Percentiles rank a stretch among this genome's conserved stretches.
Evolutionary conservation across 53 echinoderm and acorn worm genomes (phyloP).

Genomic region (Holothuria scabra): DNA sequence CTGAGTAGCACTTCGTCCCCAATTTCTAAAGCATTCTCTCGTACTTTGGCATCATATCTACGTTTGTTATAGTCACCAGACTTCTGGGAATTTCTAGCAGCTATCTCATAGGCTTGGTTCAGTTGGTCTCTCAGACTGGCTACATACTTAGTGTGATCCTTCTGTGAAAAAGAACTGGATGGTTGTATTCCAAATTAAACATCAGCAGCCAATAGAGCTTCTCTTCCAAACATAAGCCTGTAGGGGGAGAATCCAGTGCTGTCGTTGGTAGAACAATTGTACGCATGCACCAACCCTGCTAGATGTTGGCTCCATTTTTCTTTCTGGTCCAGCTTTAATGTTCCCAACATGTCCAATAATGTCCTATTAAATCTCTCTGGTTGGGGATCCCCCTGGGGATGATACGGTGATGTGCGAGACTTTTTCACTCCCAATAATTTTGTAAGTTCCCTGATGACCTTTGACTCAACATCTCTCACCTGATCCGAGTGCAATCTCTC

Average conservation of each 20-base stretch:
- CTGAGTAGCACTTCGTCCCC: slow-evolving; percentile 52
- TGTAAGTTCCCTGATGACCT: slow-evolving; percentile 55
- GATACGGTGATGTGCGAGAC: slow-evolving; percentile 60
- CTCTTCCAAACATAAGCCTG: slow-evolving; percentile 67
- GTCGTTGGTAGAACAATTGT: slow-evolving; percentile 52
- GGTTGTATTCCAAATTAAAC: background rate
- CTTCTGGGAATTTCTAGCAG: slow-evolving; percentile 36
- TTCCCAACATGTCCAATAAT: slow-evolving; percentile 30
- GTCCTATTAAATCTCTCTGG: slow-evolving; percentile 63
- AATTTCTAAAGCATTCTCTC: slow-evolving; percentile 13
- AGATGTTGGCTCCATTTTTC: slow-evolving; percentile 18
- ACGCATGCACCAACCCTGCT: background rate
- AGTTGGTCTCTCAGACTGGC: slow-evolving; percentile 25
- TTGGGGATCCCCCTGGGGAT: slow-evolving; percentile 70
- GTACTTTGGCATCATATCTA: slow-evolving; percentile 56
- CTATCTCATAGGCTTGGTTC: slow-evolving; percentile 47
- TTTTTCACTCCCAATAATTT: slow-evolving; percentile 55
- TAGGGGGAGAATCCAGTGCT: slow-evolving; percentile 66
- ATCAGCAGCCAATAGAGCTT: slow-evolving; percentile 55
- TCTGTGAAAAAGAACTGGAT: background rate
- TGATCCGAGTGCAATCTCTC: slow-evolving; percentile 71
- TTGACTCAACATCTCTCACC: slow-evolving; percentile 55
- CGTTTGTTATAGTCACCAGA: slow-evolving; percentile 33
- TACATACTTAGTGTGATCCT: slow-evolving; percentile 39
- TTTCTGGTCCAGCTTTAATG: background rate